A percentile compares a stretch with the other conserved stretches of the same genome.
These are phyloP conservation scores for Lamprotornis superbus DNA, from an alignment of 2,113 vertebrate species.

Conservation along the genomic window DNA sequence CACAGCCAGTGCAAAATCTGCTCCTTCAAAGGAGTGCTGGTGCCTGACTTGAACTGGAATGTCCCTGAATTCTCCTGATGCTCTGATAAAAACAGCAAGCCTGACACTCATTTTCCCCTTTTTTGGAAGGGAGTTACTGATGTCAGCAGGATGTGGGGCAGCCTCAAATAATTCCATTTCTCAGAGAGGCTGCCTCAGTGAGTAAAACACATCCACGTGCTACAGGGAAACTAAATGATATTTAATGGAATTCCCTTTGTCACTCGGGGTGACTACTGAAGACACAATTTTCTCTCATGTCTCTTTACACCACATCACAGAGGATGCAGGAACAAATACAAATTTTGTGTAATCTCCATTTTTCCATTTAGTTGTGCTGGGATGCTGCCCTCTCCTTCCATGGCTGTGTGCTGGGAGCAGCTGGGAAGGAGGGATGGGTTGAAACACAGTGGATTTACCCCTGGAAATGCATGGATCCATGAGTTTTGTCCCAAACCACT, in stretches of 20 bases:
- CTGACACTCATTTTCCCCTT: background rate
- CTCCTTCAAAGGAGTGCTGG: background rate
- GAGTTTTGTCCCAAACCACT: background rate
- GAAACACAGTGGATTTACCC: background rate
- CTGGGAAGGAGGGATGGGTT: background rate
- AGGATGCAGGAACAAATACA: background rate
- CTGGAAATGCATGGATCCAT: background rate
- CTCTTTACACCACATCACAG: background rate
- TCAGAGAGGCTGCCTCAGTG: background rate
- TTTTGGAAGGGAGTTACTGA: conserved; percentile 17
- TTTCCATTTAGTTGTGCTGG: background rate
- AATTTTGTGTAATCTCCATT: background rate
- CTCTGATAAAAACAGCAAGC: background rate
- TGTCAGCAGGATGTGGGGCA: background rate
- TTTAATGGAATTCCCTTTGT: background rate
- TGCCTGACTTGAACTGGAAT: background rate
- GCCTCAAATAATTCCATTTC: background rate
- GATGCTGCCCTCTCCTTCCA: background rate
- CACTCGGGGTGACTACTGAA: background rate
- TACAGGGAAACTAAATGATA: background rate
- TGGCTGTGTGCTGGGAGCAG: background rate
- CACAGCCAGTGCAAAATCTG: background rate
- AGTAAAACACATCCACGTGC: background rate
- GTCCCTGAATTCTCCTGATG: background rate
- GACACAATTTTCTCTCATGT: background rate